Evolutionary conservation across 30 jellyfish, hydroid and myxozoan genomes (phyloP).

Genomic region (Turritopsis dohrnii): DNA sequence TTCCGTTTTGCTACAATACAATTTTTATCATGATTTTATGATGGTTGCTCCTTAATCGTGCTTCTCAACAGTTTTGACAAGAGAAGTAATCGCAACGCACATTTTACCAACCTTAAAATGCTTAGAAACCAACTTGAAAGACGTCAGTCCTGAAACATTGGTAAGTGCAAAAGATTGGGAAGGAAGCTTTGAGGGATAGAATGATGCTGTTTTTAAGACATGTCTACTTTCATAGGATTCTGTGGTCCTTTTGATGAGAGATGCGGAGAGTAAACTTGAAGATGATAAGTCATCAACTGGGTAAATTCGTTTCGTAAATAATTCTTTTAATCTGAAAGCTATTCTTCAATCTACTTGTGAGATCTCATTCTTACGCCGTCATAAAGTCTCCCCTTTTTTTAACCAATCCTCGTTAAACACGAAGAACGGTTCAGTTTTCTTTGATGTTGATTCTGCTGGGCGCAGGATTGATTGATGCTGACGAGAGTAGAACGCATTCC

Average conservation of each 20-base stretch:
- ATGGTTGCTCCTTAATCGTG: not conserved
- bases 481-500: no score
- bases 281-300: constrained; percentile 48
- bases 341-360: not conserved
- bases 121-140: constrained; percentile 66
- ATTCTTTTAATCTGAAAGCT: not conserved
- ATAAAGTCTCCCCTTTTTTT: no score
- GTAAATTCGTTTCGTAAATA: constrained; percentile 22
- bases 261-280: constrained; percentile 65
- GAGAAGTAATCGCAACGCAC: constrained; percentile 49
- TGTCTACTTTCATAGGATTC: constrained; percentile 47
- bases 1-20: no score
- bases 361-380: not conserved
- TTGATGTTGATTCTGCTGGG: not conserved
- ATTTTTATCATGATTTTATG: no score
- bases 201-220: not conserved
- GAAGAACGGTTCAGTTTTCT: not conserved
- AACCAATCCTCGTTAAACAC: not conserved
- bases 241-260: constrained; percentile 44
- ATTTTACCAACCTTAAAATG: constrained; percentile 67
- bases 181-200: not conserved
- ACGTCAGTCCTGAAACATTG: constrained; percentile 72
- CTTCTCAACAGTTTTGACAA: constrained; percentile 44
- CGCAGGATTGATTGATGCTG: no score
- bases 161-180: constrained; percentile 37